These are phyloP conservation scores for Trisateles emortualis DNA, from an alignment of 2,888 invertebrate genomes.

Conservation along the genomic window DNA sequence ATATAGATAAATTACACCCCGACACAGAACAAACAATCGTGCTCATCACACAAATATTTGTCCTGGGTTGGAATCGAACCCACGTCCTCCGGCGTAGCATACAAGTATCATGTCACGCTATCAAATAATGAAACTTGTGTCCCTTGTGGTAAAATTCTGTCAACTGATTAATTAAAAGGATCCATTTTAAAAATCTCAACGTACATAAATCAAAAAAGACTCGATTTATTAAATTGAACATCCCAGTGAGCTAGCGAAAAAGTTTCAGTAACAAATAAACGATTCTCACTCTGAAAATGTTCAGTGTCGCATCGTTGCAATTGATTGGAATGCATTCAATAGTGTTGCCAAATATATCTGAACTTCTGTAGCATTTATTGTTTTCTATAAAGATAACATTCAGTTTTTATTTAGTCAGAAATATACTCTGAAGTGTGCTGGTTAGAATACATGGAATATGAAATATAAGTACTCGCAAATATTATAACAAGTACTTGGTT, in stretches of 20 bases:
- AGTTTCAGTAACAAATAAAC: conserved; percentile 41
- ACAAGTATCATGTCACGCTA: no score
- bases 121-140: not conserved
- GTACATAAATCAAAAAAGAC: conserved; percentile 36
- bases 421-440: no score
- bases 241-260: conserved; percentile 29
- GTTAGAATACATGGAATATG: no score
- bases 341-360: conserved; percentile 20
- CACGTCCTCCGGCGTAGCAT: no score
- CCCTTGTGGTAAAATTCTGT: not conserved
- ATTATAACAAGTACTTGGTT: no score
- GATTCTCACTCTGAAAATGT: conserved; percentile 35
- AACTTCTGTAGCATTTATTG: conserved; percentile 3
- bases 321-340: conserved; percentile 39
- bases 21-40: no score
- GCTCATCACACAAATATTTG: no score
- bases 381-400: not conserved
- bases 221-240: conserved; percentile 42
- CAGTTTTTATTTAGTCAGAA: no score
- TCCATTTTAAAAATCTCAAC: conserved; percentile 26
- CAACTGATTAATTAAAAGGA: conserved; percentile 12
- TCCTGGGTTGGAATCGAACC: no score
- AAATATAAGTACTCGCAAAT: no score
- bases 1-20: no score
- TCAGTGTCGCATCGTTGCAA: conserved; percentile 26